Evolutionary conservation across 2,797 vertebrate species (phyloP).

Genomic region (Psittacula echo): DNA sequence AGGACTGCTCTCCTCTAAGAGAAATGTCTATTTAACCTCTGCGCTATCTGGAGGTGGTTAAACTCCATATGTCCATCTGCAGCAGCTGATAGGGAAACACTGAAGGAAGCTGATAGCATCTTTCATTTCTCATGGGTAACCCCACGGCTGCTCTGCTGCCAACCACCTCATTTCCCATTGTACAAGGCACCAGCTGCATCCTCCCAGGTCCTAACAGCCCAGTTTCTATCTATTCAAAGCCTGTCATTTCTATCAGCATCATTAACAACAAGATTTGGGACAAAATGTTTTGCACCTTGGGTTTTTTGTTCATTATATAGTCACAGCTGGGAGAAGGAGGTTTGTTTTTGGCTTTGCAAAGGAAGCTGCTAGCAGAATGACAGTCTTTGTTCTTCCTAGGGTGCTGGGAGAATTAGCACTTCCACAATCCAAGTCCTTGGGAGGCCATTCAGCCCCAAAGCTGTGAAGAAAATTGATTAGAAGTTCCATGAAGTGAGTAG

Average conservation of each 20-base stretch:
- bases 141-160: neutral
- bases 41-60: neutral
- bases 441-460: constrained; percentile 13
- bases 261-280: constrained; percentile 13
- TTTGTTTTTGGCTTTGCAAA: neutral
- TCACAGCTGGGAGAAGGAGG: constrained; percentile 23
- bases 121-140: constrained; percentile 57
- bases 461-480: constrained; percentile 49
- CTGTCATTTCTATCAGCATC: constrained; percentile 43
- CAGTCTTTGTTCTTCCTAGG: constrained; percentile 47
- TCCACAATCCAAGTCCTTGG: constrained; percentile 34
- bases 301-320: neutral
- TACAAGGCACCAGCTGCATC: constrained; percentile 22
- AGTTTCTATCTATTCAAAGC: neutral
- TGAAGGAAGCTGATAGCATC: constrained; percentile 8
- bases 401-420: constrained; percentile 8
- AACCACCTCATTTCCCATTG: constrained; percentile 19
- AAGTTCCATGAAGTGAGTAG: constrained; percentile 23
- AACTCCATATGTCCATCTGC: neutral
- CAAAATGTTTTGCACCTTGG: constrained; percentile 48
- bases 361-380: constrained; percentile 25
- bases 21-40: neutral
- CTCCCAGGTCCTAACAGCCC: constrained; percentile 57
- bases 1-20: neutral
- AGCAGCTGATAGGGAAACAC: constrained; percentile 33